Conservation (phyloP, 2,888 invertebrate species). For the Polyploca ridens region DNA sequence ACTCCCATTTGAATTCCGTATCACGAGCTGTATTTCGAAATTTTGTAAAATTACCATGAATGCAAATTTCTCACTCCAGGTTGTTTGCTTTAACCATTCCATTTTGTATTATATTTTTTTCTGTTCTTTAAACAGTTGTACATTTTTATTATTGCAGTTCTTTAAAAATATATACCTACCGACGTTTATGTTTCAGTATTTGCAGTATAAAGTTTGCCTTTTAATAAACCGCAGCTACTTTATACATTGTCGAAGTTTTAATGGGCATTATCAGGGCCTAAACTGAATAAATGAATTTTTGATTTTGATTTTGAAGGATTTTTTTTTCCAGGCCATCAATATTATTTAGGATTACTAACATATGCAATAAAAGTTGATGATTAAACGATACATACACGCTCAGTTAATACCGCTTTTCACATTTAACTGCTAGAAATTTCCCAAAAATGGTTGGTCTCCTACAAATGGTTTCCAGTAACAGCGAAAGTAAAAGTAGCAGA, state of each 20-base stretch:
- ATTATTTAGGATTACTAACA: too few species aligned
- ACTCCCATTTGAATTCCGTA: slow-evolving; percentile 24
- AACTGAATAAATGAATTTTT: too few species aligned
- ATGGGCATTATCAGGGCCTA: too few species aligned
- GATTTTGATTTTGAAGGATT: too few species aligned
- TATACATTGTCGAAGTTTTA: neutral
- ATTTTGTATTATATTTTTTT: slow-evolving; percentile 38
- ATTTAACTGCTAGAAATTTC: too few species aligned
- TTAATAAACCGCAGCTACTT: neutral
- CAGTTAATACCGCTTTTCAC: too few species aligned
- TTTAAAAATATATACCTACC: neutral
- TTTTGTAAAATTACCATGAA: slow-evolving; percentile 64
- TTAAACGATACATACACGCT: too few species aligned
- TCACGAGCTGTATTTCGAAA: slow-evolving; percentile 44
- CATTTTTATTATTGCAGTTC: slow-evolving; percentile 9
- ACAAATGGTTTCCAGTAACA: too few species aligned
- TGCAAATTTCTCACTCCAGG: slow-evolving; percentile 56
- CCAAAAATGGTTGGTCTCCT: too few species aligned
- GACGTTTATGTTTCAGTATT: neutral
- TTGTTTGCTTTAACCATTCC: slow-evolving; percentile 50
- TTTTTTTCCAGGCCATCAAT: too few species aligned
- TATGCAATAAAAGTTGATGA: too few species aligned
- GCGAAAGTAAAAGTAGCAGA: too few species aligned
- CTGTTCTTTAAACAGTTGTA: slow-evolving; percentile 24
- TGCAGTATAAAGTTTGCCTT: neutral